Evolutionary conservation across 2,113 vertebrate species (phyloP), one percentile per base, ranked within the genome.

Genomic region (Tenrec ecaudatus): DNA sequence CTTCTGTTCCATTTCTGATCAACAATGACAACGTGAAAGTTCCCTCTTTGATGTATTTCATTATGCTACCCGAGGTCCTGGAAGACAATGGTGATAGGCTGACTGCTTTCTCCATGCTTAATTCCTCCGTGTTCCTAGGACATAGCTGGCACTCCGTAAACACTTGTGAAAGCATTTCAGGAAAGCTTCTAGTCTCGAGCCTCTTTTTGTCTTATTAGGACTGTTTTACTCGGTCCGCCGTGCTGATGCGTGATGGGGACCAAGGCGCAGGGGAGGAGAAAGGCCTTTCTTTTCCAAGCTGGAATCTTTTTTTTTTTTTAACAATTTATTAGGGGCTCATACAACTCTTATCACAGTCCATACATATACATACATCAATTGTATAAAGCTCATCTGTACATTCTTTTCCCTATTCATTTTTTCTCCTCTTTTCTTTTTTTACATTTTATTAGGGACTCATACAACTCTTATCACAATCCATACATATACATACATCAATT

Each of bases 281-380:
- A 96, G 92, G 69, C 40, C 81, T 76, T 88, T 82, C 27, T 38
- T 75, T 94, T 75, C 62, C 31, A 94, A 88, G 12, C 17, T 14
- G 76, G 68, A 87, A 38, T 14, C 20, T 83, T 64, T 89, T 40
- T n/a, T n/a, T n/a, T n/a, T n/a, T n/a, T n/a, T n/a, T n/a, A n/a
- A n/a, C n/a, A n/a, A n/a, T n/a, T n/a, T n/a, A n/a, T n/a, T n/a
- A n/a, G n/a, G n/a, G n/a, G n/a, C n/a, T n/a, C n/a, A n/a, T n/a
- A n/a, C n/a, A n/a, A n/a, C n/a, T n/a, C n/a, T n/a, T n/a, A n/a
- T n/a, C n/a, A n/a, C n/a, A n/a, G n/a, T n/a, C n/a, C n/a, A n/a
- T n/a, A n/a, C n/a, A n/a, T n/a, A n/a, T n/a, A n/a, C n/a, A n/a
- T n/a, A n/a, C n/a, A n/a, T n/a, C n/a, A n/a, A n/a, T n/a, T n/a